Base-by-base conservation (phyloP, 2,797 vertebrate species). In the Hoplostethus atlanticus region DNA sequence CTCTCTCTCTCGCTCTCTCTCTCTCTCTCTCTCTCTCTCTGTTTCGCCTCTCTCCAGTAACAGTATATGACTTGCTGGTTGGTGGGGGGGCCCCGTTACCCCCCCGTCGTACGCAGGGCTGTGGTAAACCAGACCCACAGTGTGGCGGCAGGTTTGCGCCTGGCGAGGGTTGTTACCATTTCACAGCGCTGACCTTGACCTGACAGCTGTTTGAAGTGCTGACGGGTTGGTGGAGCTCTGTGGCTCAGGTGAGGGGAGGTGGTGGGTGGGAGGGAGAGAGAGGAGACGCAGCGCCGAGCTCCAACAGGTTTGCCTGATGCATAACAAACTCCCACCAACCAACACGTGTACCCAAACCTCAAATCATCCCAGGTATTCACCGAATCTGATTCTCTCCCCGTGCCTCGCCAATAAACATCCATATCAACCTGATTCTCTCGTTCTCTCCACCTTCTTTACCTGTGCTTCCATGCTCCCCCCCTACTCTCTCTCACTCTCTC, bases 181-280 rank as follows among this genome's bases (percentile, higher is more conserved):
- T 83, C 84, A 85, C 64, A 80, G 70, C 16, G 3, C 56, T 83
- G 83, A 87, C 85, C 79, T 84, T 78, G 72, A 86, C 85, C 81
- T 21, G 54, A 60, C 68, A 66, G 79, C 61, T 77, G 64, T 83
- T 83, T 88, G 78, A 89, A 80, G 71, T 71, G 80, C 57, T 59
- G 59, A 64, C 34, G 47, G 71, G 34, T 58, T 46, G 21, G 63
- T 38, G 60, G 71, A 38, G 55, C 63, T 71, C 54, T 2, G 31
- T 54, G 55, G 58, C 61, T 79, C 73, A 75, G 81, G 73, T 69
- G 38, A 61, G 57, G 48, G 51, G 52, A 68, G 21, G 21, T 21
- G 21, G 21, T 21, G 21, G 31, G 10, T 12, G 55, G 64, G 57
- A 51, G 36, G 4, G 52, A 79, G 60, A 46, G 15, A n/a, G 36